These are phyloP conservation scores for Alloscopus bannaensis DNA, from an alignment of 2,888 invertebrate species.

Conservation along the genomic window DNA sequence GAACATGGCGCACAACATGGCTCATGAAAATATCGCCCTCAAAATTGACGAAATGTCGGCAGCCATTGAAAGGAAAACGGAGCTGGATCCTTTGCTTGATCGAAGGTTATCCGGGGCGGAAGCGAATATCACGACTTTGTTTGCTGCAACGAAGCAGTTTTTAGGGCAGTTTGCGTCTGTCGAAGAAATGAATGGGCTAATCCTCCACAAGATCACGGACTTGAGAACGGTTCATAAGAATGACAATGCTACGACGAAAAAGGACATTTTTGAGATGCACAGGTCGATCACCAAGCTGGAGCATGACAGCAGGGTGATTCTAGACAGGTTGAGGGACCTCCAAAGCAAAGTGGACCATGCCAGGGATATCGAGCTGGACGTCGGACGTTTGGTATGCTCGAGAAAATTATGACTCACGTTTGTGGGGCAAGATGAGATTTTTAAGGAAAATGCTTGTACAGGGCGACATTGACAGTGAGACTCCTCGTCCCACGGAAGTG, in stretches of 20 bases:
- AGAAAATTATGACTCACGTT: background rate
- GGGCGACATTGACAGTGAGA: conserved; percentile 26
- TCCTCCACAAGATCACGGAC: conserved; percentile 60
- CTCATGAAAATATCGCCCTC: conserved; percentile 64
- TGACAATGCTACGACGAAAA: conserved; percentile 56
- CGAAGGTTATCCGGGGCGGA: conserved; percentile 49
- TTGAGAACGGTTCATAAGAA: conserved; percentile 57
- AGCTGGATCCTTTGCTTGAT: conserved; percentile 21
- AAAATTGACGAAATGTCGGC: conserved; percentile 55
- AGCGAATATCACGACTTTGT: conserved; percentile 57
- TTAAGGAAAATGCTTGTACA: background rate
- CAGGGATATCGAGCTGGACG: conserved; percentile 37
- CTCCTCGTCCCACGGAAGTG: conserved; percentile 24
- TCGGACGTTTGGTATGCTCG: conserved; percentile 32
- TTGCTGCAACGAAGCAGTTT: conserved; percentile 56
- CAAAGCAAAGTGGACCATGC: conserved; percentile 47
- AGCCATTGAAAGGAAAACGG: conserved; percentile 9
- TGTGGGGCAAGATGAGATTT: background rate
- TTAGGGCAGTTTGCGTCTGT: conserved; percentile 44
- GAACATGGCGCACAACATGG: conserved; percentile 68
- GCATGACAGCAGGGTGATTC: conserved; percentile 41
- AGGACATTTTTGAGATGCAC: conserved; percentile 45
- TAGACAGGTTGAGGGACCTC: conserved; percentile 39
- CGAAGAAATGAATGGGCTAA: conserved; percentile 61
- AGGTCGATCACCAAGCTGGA: conserved; percentile 36